Percentiles rank a stretch among this genome's conserved stretches.
These are phyloP conservation scores for Osmoderma eremita DNA, from an alignment of 2,888 invertebrate species.

Conservation along the genomic window DNA sequence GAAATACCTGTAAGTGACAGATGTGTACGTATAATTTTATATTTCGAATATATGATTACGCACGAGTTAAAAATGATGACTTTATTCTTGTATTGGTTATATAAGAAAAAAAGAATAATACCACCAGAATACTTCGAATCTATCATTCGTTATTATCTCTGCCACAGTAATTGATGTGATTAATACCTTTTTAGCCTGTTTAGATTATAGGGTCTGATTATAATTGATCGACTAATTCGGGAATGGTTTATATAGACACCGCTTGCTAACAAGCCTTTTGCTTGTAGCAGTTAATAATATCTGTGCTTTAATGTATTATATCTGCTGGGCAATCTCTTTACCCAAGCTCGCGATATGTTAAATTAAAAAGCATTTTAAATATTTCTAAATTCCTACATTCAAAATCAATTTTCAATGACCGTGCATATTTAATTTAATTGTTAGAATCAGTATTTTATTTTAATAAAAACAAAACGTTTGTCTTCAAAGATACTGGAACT, in stretches of 20 bases:
- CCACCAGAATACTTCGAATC: conserved; percentile 20
- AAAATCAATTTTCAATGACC: too few relatives aligned
- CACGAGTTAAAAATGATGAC: conserved; percentile 61
- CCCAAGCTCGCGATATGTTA: too few relatives aligned
- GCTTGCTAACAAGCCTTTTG: conserved; percentile 39
- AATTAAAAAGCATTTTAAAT: too few relatives aligned
- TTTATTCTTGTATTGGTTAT: conserved; percentile 54
- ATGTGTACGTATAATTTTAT: conserved; percentile 60
- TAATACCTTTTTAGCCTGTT: conserved; percentile 54
- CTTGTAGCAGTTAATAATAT: conserved; percentile 33
- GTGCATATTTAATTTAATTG: too few relatives aligned
- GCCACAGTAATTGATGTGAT: conserved; percentile 54
- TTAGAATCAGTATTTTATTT: too few relatives aligned
- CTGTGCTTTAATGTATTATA: not conserved
- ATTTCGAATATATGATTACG: conserved; percentile 60
- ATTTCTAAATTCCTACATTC: too few relatives aligned
- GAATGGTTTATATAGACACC: conserved; percentile 27
- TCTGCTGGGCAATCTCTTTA: not conserved
- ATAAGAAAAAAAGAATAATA: conserved; percentile 34
- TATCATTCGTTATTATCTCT: conserved; percentile 49
- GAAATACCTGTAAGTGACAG: conserved; percentile 61
- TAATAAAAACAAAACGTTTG: too few relatives aligned
- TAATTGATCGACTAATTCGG: conserved; percentile 52
- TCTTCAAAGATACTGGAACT: too few relatives aligned
- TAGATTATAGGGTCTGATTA: conserved; percentile 51